These are phyloP conservation scores for Clarias magur DNA, from an alignment of 2,113 vertebrate species.

Conservation along the genomic window DNA sequence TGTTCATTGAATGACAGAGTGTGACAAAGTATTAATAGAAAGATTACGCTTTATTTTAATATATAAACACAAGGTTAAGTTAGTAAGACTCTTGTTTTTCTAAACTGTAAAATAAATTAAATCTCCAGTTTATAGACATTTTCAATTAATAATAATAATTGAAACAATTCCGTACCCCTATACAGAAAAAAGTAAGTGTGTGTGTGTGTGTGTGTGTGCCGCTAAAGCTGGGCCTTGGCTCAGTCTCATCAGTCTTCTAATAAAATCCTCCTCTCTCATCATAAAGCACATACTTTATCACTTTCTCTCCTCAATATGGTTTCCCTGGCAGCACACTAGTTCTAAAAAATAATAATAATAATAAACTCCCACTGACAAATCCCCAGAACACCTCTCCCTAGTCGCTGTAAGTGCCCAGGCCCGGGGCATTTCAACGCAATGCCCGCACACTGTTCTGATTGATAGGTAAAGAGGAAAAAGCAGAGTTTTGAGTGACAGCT, in stretches of 20 bases:
- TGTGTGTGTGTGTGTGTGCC: no score
- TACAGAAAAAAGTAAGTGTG: neutral
- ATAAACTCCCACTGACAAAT: neutral
- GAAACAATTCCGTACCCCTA: neutral
- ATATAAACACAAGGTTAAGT: no score
- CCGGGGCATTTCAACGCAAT: slow-evolving; percentile 67
- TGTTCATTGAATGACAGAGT: neutral
- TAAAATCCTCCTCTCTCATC: slow-evolving; percentile 30
- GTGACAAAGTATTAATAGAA: neutral
- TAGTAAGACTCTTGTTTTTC: no score
- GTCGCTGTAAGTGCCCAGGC: slow-evolving; percentile 43
- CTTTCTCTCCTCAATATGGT: slow-evolving; percentile 7
- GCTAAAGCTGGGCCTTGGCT: slow-evolving; percentile 2
- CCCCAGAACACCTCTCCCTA: neutral
- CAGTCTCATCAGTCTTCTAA: neutral
- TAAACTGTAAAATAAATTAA: neutral
- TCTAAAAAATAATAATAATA: neutral
- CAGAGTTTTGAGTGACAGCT: slow-evolving; percentile 96
- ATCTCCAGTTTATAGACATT: neutral
- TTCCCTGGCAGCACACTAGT: neutral
- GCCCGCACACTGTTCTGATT: slow-evolving; percentile 81
- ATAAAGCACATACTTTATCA: slow-evolving; percentile 19
- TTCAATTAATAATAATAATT: neutral
- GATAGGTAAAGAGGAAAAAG: slow-evolving; percentile 84
- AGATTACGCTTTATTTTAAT: neutral